Base-by-base conservation (phyloP, 1,140 invertebrate genomes). In the Andrena cerasifolii region DNA sequence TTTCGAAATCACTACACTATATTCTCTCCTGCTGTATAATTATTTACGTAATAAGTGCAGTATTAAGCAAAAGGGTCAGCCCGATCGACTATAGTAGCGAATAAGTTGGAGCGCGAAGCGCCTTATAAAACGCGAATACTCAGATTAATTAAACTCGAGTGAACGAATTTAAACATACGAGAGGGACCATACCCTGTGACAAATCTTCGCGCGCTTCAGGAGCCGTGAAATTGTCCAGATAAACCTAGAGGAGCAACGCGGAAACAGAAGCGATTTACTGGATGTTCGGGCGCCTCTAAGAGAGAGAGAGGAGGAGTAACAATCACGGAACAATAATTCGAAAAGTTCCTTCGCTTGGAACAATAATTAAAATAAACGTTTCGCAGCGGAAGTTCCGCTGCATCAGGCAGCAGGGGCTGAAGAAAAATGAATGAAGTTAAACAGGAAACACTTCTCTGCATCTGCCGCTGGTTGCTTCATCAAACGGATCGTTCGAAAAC, bases 401-500 rank as follows among this genome's bases (percentile, higher is more conserved):
- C 43, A 16, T 28, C 3, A 1, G 56, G 7, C 2, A n/a, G n/a
- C n/a, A n/a, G n/a, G 28, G 16, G 21, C 33, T 12, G 71, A 67
- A 78, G 61, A 70, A 66, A 54, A 83, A 83, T 78, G 63, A 82
- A 82, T 58, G 62, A 70, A 74, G 59, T 59, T 73, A 56, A 68
- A 63, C 47, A 54, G 26, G 65, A 79, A 70, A 80, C 72, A 76
- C 66, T 73, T 76, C 21, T 47, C 47, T 36, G 71, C 82, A 72
- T 83, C 77, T 83, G 82, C 65, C 47, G 31, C 49, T 53, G 36
- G 59, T 1, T 36, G 80, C 65, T 70, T 83, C 82, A 56, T 80
- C 70, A 76, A 80, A 79, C 71, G 78, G 67, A 47, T 78, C 78
- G 16, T 65, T 78, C 58, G 77, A 77, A 80, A 83, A 83, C 36